Evolutionary conservation across 1,140 invertebrate species (phyloP).

Genomic region (Drosophila pectinifera): DNA sequence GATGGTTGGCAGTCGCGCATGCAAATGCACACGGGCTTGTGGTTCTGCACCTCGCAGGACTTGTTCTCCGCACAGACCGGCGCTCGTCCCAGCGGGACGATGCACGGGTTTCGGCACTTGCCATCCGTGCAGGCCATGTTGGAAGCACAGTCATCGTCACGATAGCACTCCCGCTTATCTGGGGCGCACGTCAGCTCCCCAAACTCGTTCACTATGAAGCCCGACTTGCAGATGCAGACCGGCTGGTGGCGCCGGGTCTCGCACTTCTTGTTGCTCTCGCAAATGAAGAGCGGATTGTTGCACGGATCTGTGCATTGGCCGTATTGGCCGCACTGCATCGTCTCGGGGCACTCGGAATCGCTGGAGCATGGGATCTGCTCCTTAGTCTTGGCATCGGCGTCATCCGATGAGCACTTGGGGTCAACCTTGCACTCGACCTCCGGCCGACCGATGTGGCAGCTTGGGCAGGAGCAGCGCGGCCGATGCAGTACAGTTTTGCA

Average conservation of each 20-base stretch:
- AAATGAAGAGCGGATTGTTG: conserved; percentile 87
- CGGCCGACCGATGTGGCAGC: conserved; percentile 93
- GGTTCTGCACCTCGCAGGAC: conserved; percentile 93
- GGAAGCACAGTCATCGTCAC: conserved; percentile 93
- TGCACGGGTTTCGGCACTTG: conserved; percentile 94
- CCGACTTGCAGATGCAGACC: conserved; percentile 94
- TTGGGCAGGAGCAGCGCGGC: conserved; percentile 93
- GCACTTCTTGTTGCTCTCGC: conserved; percentile 93
- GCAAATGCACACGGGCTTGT: conserved; percentile 94
- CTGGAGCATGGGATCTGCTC: conserved; percentile 87
- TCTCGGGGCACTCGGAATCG: conserved; percentile 91
- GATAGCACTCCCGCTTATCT: conserved; percentile 91
- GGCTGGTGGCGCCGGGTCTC: conserved; percentile 93
- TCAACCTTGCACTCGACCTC: conserved; percentile 91
- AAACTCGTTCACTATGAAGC: conserved; percentile 93
- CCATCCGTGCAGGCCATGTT: conserved; percentile 93
- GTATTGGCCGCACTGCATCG: conserved; percentile 89
- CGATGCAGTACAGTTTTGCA: conserved; percentile 93
- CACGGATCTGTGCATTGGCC: conserved; percentile 93
- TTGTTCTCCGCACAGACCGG: conserved; percentile 91
- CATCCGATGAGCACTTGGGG: conserved; percentile 88
- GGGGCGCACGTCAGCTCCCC: conserved; percentile 94
- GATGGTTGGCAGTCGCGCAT: conserved; percentile 93
- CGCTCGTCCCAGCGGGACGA: conserved; percentile 86
- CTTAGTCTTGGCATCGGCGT: conserved; percentile 86